Conservation (phyloP, 1,140 invertebrate genomes). For the Parasteatoda tepidariorum region DNA sequence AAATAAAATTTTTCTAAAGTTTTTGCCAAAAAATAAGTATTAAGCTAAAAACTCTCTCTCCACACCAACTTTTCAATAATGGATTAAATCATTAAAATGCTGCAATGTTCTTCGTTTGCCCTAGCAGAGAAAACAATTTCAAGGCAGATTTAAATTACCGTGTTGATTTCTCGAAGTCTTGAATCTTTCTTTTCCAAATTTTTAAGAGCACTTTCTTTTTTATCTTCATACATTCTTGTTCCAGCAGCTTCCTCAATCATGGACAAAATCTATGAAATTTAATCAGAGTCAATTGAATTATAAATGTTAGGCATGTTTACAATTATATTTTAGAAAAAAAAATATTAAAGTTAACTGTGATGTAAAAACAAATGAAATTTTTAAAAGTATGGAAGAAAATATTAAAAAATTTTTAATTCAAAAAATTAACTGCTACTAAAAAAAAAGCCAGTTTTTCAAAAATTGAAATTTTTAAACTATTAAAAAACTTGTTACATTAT, state of each 20-base stretch:
- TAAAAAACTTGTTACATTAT: too few relatives aligned
- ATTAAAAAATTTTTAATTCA: background rate
- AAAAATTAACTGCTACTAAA: background rate
- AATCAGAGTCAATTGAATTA: constrained; percentile 3
- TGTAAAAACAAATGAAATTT: background rate
- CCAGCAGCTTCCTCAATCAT: constrained; percentile 99
- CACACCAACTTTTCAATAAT: too few relatives aligned
- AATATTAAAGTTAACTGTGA: background rate
- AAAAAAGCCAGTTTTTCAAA: background rate
- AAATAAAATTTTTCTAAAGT: too few relatives aligned
- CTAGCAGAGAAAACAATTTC: too few relatives aligned
- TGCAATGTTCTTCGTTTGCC: too few relatives aligned
- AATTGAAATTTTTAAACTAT: too few relatives aligned
- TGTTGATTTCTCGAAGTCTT: constrained; percentile 87
- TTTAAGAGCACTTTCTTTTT: constrained; percentile 87
- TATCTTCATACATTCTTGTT: constrained; percentile 96
- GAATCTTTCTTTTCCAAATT: constrained; percentile 95
- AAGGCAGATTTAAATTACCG: too few relatives aligned
- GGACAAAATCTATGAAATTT: constrained; percentile 80
- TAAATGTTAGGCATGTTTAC: background rate
- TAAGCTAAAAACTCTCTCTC: too few relatives aligned
- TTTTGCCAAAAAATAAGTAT: too few relatives aligned
- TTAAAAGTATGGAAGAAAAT: background rate
- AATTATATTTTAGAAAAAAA: background rate
- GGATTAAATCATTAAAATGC: too few relatives aligned